Percentiles rank a stretch among this genome's conserved stretches.
Conservation (phyloP, 2,888 invertebrate genomes). For the Dasypogon diadema region DNA sequence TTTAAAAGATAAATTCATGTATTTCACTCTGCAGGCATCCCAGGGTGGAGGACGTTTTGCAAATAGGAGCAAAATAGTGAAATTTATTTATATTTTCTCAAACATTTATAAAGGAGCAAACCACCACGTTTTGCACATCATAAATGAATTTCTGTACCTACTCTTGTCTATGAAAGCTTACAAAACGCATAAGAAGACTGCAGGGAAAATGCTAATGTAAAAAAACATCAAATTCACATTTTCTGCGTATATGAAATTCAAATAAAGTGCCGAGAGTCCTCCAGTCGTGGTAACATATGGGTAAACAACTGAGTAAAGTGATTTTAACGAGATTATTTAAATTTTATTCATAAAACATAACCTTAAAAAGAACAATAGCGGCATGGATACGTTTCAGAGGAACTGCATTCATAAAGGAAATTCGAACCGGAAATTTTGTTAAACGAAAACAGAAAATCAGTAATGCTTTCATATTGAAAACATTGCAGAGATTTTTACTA, state of each 20-base stretch:
- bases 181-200: not conserved
- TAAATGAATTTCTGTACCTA: not conserved
- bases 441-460: no score
- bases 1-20: not conserved
- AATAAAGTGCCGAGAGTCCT: constrained; percentile 37
- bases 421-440: no score
- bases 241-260: constrained; percentile 51
- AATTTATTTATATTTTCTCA: not conserved
- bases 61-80: no score
- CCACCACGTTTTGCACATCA: not conserved
- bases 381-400: no score
- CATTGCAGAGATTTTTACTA: no score
- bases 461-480: no score
- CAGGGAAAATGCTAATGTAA: constrained; percentile 42
- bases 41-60: not conserved
- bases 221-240: constrained; percentile 51
- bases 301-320: constrained; percentile 37
- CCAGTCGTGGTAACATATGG: constrained; percentile 41
- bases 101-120: not conserved
- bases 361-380: not conserved
- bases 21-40: not conserved
- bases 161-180: not conserved
- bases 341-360: constrained; percentile 44
- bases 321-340: constrained; percentile 51
- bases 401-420: no score